Evolutionary conservation across 2,888 invertebrate species (phyloP).

Genomic region (Leptinotarsa juncta): DNA sequence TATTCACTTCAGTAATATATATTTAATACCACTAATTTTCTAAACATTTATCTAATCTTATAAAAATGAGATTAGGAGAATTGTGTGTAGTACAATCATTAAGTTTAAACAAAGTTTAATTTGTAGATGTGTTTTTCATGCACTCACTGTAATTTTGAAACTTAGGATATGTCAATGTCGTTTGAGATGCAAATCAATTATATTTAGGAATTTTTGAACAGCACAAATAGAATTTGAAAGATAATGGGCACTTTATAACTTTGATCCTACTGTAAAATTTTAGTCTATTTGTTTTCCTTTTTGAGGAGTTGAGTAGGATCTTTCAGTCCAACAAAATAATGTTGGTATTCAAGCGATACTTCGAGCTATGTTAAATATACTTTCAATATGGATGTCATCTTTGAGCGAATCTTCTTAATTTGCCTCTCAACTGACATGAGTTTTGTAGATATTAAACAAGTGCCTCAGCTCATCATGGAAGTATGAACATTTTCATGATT

Average conservation of each 20-base stretch:
- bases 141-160: conserved; percentile 1
- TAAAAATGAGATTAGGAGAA: conserved; percentile 53
- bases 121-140: conserved; percentile 15
- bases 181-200: conserved; percentile 1
- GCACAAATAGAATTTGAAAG: too few species aligned
- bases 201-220: neutral
- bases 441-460: neutral
- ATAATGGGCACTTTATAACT: too few species aligned
- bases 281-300: too few species aligned
- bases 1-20: neutral
- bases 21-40: conserved; percentile 16
- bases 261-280: too few species aligned
- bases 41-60: conserved; percentile 38
- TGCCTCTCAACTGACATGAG: neutral
- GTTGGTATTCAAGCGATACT: neutral
- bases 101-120: conserved; percentile 37
- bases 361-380: neutral
- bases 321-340: neutral
- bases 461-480: neutral
- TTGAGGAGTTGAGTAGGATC: too few species aligned
- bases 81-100: conserved; percentile 60
- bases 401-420: neutral
- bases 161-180: neutral
- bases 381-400: neutral
- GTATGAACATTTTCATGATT: neutral